Evolutionary conservation across 1,140 invertebrate species (phyloP).

Genomic region (Brachionus calyciflorus): DNA sequence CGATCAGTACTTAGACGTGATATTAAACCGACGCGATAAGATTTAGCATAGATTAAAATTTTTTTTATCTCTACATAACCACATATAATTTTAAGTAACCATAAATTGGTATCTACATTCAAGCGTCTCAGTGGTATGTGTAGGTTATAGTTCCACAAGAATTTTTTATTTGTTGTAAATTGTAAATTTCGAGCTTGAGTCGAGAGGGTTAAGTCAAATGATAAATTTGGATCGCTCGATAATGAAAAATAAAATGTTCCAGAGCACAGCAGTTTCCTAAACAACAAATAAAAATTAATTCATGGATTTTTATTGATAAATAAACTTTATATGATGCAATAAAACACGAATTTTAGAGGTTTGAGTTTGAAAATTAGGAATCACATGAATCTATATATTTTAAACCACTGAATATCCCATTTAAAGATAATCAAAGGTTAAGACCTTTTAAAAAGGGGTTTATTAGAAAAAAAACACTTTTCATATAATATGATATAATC

Average conservation of each 20-base stretch:
- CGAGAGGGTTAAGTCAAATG: conserved; percentile 29
- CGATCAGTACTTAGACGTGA: conserved; percentile 93
- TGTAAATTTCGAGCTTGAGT: not conserved
- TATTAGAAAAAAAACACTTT: no score
- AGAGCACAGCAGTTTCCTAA: conserved; percentile 27
- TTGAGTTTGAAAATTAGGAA: no score
- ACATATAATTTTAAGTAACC: conserved; percentile 43
- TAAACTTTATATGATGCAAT: no score
- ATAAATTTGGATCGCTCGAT: not conserved
- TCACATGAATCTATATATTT: no score
- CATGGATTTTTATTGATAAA: no score
- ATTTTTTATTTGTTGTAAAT: conserved; percentile 10
- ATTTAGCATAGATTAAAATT: not conserved
- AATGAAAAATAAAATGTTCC: conserved; percentile 33
- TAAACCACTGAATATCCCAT: no score
- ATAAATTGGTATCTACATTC: conserved; percentile 36
- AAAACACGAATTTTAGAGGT: no score
- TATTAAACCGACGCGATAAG: conserved; percentile 65
- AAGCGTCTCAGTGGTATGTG: conserved; percentile 11
- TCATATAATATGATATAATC: no score
- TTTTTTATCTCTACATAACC: conserved; percentile 38
- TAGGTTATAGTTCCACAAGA: conserved; percentile 28
- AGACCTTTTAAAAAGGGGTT: no score
- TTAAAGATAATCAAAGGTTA: no score
- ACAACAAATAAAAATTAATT: not conserved